These are phyloP conservation scores for Microplitis mediator DNA, from an alignment of 1,140 invertebrate genomes.

Conservation along the genomic window DNA sequence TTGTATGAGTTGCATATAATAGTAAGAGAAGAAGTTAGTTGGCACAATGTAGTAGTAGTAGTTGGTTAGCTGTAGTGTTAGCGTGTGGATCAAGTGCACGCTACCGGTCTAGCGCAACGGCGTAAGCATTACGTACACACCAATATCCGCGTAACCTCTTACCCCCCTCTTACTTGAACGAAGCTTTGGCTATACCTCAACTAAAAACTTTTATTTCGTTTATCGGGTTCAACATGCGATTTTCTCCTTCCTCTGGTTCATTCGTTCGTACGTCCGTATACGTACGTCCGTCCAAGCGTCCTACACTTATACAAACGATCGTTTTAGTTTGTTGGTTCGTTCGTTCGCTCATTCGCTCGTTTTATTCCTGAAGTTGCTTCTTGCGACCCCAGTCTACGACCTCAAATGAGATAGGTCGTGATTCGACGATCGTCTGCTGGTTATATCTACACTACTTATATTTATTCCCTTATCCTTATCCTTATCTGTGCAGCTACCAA, in stretches of 20 bases:
- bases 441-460: not conserved
- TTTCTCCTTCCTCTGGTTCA: slow-evolving; percentile 35
- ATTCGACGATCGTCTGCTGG: not conserved
- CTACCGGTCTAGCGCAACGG: slow-evolving; percentile 34
- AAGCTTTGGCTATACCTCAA: slow-evolving; percentile 17
- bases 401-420: slow-evolving; percentile 31
- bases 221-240: slow-evolving; percentile 54
- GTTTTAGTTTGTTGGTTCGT: not conserved
- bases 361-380: slow-evolving; percentile 3
- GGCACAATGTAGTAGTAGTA: slow-evolving; percentile 13
- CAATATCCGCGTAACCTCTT: slow-evolving; percentile 27
- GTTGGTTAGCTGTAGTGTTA: slow-evolving; percentile 9
- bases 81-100: slow-evolving; percentile 39
- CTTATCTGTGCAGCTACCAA: not conserved
- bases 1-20: too few relatives aligned
- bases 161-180: not conserved
- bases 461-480: not conserved
- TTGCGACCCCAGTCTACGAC: slow-evolving; percentile 31
- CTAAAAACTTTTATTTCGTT: slow-evolving; percentile 50
- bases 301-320: too few relatives aligned
- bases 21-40: not conserved
- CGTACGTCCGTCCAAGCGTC: too few relatives aligned
- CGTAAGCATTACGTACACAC: slow-evolving; percentile 38
- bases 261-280: too few relatives aligned
- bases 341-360: not conserved